phyloP scores from a whole-genome alignment of 2,797 vertebrate species.

The Eutrigla gurnardus region DNA sequence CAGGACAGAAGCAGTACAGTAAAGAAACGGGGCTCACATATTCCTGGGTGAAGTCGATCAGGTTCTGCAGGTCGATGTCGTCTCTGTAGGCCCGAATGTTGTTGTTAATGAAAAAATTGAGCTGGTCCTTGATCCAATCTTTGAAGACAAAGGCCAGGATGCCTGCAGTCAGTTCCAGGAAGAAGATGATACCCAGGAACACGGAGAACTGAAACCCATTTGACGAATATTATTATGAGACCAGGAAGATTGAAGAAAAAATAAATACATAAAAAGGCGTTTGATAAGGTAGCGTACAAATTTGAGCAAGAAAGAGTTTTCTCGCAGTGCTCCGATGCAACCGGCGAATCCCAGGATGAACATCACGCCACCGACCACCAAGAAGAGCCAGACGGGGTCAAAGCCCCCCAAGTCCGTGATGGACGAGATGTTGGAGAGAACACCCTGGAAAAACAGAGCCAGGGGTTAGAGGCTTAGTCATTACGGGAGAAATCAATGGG shows the following conservation, averaged over 20 bases:
- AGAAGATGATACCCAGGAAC: constrained; percentile 99
- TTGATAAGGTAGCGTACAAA: constrained; percentile 88
- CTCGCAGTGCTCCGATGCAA: constrained; percentile 96
- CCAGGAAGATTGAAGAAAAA: not conserved
- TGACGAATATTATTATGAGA: constrained; percentile 4
- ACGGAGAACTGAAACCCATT: constrained; percentile 91
- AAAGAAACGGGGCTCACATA: constrained; percentile 87
- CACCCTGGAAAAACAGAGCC: constrained; percentile 84
- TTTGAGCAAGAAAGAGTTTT: constrained; percentile 98
- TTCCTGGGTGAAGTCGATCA: constrained; percentile 99
- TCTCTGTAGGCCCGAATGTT: constrained; percentile 98
- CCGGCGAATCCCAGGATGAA: constrained; percentile 98
- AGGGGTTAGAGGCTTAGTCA: not conserved
- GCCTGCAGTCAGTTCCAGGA: constrained; percentile 98
- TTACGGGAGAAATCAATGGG: not conserved
- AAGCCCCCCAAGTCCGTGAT: constrained; percentile 98
- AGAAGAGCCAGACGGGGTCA: constrained; percentile 98
- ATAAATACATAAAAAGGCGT: not conserved
- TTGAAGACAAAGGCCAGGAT: constrained; percentile 99
- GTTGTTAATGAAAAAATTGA: constrained; percentile 99
- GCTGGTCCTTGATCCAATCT: constrained; percentile 99
- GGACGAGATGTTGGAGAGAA: constrained; percentile 98
- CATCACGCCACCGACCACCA: constrained; percentile 98
- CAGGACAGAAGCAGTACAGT: too few relatives aligned
- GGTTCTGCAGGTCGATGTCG: constrained; percentile 98